Evolutionary conservation across 1,140 invertebrate genomes (phyloP), one percentile per base, ranked within the genome.

Genomic region (Drosophila ficusphila): DNA sequence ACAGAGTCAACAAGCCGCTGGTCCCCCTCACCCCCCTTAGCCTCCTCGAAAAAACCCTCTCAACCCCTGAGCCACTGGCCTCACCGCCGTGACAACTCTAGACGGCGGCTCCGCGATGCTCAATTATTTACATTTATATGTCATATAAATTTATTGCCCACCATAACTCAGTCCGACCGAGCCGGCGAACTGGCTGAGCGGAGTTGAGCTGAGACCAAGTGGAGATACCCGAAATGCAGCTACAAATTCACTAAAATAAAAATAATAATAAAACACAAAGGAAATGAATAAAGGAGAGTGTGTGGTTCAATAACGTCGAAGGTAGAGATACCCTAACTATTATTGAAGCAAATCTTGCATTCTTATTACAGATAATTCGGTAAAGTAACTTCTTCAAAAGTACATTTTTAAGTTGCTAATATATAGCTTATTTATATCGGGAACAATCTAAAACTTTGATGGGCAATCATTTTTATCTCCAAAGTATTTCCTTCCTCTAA

Each of bases 81-180:
- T 34, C 61, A 68, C 68, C 47, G 69, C 69, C 52, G 71, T 74
- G 71, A 65, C 70, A 75, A 74, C 60, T 74, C 58, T 74, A 75
- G 71, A 74, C 70, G 56, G 51, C 58, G 36, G 44, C 60, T 56
- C 60, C 46, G 58, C 58, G 62, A 56, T 69, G 76, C 82, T 89
- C 82, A 88, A 88, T 88, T 88, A 88, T 88, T 88, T 88, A 88
- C 82, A 88, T 88, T 88, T 88, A 89, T 88, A 88, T 89, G 82
- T 88, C 82, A 89, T 89, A 88, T 76, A 71, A 88, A 88, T 88
- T 89, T 88, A 88, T 88, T 74, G 83, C 57, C 51, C 44, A 36
- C 64, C 83, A 89, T 88, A 88, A 88, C 62, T 88, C 82, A 88
- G 46, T 44, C 69, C 41, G 39, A 7, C 56, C 44, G 61, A 39